Evolutionary conservation across 2,888 invertebrate species (phyloP).

Genomic region (Salpingus planirostris): DNA sequence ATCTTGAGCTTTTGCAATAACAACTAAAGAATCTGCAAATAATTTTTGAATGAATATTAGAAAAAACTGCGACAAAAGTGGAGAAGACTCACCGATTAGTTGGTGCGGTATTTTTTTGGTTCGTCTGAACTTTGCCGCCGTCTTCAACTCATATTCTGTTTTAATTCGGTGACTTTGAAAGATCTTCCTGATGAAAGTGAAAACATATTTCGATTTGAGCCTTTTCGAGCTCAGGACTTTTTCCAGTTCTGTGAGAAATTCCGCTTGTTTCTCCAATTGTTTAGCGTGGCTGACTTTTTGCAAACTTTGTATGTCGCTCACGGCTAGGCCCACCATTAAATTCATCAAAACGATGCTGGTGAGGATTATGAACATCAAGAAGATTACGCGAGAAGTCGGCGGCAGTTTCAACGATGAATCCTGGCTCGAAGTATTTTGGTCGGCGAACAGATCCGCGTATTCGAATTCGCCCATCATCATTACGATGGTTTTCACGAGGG

Average conservation of each 20-base stretch:
- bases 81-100: conserved; percentile 27
- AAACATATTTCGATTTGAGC: conserved; percentile 18
- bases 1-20: no score
- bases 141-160: conserved; percentile 16
- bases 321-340: conserved; percentile 48
- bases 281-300: conserved; percentile 31
- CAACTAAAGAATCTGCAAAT: no score
- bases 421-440: conserved; percentile 15
- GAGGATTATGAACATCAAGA: conserved; percentile 45
- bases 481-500: conserved; percentile 45
- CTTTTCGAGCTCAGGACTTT: conserved; percentile 26
- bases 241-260: conserved; percentile 37
- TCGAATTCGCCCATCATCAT: conserved; percentile 54
- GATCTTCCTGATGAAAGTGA: conserved; percentile 14
- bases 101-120: conserved; percentile 22
- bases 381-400: conserved; percentile 42
- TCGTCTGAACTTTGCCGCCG: conserved; percentile 19
- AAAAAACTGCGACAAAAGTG: no score
- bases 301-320: conserved; percentile 44
- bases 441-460: conserved; percentile 40
- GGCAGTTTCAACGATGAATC: conserved; percentile 8
- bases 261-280: conserved; percentile 36
- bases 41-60: no score
- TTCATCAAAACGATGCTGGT: conserved; percentile 50
- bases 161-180: conserved; percentile 16